phyloP scores from a whole-genome alignment of 2,888 invertebrate species.

The Oconnorella tubifera region DNA sequence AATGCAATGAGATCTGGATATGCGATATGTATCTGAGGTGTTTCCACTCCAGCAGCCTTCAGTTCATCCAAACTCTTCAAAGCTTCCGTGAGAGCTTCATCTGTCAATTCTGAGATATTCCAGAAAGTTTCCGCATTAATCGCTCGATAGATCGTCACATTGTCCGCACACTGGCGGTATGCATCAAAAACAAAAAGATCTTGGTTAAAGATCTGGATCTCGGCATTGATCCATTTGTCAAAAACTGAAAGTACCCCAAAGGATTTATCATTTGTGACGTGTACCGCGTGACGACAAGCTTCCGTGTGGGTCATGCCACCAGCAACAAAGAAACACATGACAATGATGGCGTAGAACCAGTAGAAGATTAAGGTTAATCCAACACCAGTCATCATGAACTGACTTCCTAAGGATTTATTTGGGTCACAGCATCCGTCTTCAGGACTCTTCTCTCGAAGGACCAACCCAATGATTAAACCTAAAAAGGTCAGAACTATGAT shows the following conservation, averaged over 20 bases:
- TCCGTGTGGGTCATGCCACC: conserved; percentile 45
- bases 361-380: conserved; percentile 47
- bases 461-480: conserved; percentile 1
- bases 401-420: conserved; percentile 18
- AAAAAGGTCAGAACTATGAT: background rate
- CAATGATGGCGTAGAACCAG: conserved; percentile 46
- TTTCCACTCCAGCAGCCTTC: no score
- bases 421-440: background rate
- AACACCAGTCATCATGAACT: conserved; percentile 39
- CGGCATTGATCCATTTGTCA: conserved; percentile 4
- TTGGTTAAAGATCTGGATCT: no score
- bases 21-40: no score
- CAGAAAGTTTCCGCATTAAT: no score
- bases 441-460: background rate
- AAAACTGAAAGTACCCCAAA: conserved; percentile 1
- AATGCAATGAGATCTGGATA: no score
- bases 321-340: conserved; percentile 40
- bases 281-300: conserved; percentile 24
- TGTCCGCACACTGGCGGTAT: no score
- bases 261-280: conserved; percentile 11
- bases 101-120: no score
- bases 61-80: no score
- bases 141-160: no score
- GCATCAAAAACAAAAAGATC: no score
- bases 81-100: no score